These are phyloP conservation scores for Cheilosia scutellata DNA, from an alignment of 2,888 invertebrate species.

Conservation along the genomic window DNA sequence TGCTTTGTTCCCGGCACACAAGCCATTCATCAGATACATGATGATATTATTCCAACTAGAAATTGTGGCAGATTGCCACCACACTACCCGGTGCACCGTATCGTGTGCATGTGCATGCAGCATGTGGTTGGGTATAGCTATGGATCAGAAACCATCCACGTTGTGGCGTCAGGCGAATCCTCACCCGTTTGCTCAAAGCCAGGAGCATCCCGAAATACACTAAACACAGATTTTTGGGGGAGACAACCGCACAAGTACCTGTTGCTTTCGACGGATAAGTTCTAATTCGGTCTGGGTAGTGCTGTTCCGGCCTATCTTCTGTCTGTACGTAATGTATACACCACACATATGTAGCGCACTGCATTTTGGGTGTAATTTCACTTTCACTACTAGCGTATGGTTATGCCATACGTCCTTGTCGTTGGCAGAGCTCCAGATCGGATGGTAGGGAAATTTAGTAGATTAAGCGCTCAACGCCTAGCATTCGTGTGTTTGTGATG, in stretches of 20 bases:
- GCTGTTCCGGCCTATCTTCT: constrained; percentile 17
- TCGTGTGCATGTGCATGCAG: too few species aligned
- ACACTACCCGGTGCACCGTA: background rate
- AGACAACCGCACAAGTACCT: constrained; percentile 21
- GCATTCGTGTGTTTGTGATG: background rate
- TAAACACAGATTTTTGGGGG: constrained; percentile 36
- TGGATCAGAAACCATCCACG: background rate
- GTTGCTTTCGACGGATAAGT: constrained; percentile 30
- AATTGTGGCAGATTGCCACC: background rate
- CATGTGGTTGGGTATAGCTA: too few species aligned
- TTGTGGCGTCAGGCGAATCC: background rate
- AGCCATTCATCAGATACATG: constrained; percentile 19
- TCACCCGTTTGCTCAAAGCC: too few species aligned
- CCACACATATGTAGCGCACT: constrained; percentile 3
- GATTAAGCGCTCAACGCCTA: background rate
- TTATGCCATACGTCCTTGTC: constrained; percentile 5
- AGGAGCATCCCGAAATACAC: constrained; percentile 8
- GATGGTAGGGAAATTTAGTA: background rate
- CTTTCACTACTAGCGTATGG: constrained; percentile 26
- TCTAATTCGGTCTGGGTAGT: constrained; percentile 6
- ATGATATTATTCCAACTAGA: constrained; percentile 22
- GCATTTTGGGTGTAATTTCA: constrained; percentile 45
- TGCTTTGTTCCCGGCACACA: constrained; percentile 1
- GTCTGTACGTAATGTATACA: constrained; percentile 2
- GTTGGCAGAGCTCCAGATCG: background rate